Conservation (phyloP, 2,888 invertebrate genomes). For the Alsophila aescularia region DNA sequence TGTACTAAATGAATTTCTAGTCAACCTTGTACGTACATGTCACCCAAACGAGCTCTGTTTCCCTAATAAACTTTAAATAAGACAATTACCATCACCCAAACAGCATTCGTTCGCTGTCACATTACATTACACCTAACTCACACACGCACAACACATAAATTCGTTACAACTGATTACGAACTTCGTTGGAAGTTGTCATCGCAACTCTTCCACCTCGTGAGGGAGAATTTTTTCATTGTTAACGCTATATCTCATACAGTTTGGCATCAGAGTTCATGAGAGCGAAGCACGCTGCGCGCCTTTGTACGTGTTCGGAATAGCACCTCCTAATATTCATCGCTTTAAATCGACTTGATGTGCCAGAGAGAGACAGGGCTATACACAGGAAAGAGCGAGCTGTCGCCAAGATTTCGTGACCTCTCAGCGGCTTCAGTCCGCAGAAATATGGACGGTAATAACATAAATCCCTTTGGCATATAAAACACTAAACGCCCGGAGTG, state of each 20-base stretch:
- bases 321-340: conserved; percentile 79
- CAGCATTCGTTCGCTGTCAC: conserved; percentile 31
- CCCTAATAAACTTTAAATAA: conserved; percentile 40
- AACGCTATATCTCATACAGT: conserved; percentile 73
- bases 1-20: too few species aligned
- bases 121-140: conserved; percentile 42
- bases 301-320: conserved; percentile 79
- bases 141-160: conserved; percentile 79
- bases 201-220: conserved; percentile 76
- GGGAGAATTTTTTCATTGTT: conserved; percentile 77
- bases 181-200: conserved; percentile 77
- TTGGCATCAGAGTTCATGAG: conserved; percentile 81
- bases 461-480: conserved; percentile 85
- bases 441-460: conserved; percentile 85
- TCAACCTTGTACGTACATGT: not conserved
- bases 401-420: conserved; percentile 83
- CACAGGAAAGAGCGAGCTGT: conserved; percentile 56
- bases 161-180: conserved; percentile 82
- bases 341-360: conserved; percentile 70
- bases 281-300: conserved; percentile 68
- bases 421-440: conserved; percentile 81
- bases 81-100: conserved; percentile 35
- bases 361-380: conserved; percentile 60
- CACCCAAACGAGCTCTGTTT: conserved; percentile 39
- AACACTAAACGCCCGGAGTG: conserved; percentile 83